These are phyloP conservation scores for Zygogramma bicolorata DNA, from an alignment of 2,888 invertebrate species.

Conservation along the genomic window DNA sequence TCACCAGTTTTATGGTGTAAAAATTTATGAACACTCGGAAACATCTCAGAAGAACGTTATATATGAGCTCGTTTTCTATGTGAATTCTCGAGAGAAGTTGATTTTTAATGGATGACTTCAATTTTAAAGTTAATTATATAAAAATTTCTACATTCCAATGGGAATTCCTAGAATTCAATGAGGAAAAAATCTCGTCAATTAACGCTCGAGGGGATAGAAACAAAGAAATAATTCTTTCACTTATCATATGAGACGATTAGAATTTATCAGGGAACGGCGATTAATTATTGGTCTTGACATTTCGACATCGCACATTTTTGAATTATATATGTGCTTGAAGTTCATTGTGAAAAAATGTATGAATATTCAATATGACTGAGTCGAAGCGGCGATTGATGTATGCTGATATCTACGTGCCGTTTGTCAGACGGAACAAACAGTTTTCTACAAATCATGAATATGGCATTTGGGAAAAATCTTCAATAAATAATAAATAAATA, in stretches of 20 bases:
- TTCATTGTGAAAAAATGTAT: background rate
- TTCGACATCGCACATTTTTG: background rate
- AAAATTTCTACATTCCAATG: conserved; percentile 19
- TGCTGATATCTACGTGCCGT: too few species aligned
- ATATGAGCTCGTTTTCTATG: background rate
- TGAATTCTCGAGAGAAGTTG: background rate
- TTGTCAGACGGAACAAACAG: too few species aligned
- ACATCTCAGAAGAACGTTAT: background rate
- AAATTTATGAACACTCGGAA: background rate
- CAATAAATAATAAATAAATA: too few species aligned
- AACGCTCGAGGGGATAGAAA: conserved; percentile 4
- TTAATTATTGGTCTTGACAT: conserved; percentile 16
- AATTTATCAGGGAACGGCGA: conserved; percentile 3
- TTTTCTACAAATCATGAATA: too few species aligned
- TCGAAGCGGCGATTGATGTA: too few species aligned
- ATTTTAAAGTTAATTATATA: conserved; percentile 19
- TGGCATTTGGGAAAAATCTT: too few species aligned
- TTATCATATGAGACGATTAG: conserved; percentile 16
- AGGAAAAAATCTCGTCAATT: conserved; percentile 11
- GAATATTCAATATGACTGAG: background rate
- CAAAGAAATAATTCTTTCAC: conserved; percentile 10
- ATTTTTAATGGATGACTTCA: background rate
- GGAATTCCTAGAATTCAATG: background rate
- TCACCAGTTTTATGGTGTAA: background rate
- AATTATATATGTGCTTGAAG: background rate